phyloP scores from a whole-genome alignment of 2,888 invertebrate species.

The Agapetus fuscipes region DNA sequence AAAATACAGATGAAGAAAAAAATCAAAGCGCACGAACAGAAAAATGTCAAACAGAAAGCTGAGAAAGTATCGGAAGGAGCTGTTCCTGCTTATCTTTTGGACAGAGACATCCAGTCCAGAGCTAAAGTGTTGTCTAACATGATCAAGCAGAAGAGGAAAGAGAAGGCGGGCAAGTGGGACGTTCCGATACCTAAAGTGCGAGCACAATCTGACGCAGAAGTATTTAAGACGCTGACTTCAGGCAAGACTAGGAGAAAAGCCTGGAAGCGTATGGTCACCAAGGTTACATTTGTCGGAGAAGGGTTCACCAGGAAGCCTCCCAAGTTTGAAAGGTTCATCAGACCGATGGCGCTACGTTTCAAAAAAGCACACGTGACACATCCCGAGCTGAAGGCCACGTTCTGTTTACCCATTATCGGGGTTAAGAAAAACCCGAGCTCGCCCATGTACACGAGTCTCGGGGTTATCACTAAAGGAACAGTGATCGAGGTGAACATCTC shows the following conservation, averaged over 20 bases:
- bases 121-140: slow-evolving; percentile 97
- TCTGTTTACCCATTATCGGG: slow-evolving; percentile 93
- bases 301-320: slow-evolving; percentile 98
- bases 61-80: slow-evolving; percentile 85
- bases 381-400: slow-evolving; percentile 97
- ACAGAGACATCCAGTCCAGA: slow-evolving; percentile 87
- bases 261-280: slow-evolving; percentile 99
- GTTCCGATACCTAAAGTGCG: slow-evolving; percentile 98
- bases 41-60: slow-evolving; percentile 76
- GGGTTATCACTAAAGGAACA: slow-evolving; percentile 98
- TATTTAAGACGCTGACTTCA: slow-evolving; percentile 83
- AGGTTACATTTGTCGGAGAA: slow-evolving; percentile 96
- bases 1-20: slow-evolving; percentile 99
- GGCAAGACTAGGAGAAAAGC: slow-evolving; percentile 92
- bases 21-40: slow-evolving; percentile 94
- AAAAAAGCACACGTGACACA: slow-evolving; percentile 99
- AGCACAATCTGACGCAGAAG: slow-evolving; percentile 94
- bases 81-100: slow-evolving; percentile 91
- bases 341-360: slow-evolving; percentile 94
- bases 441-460: slow-evolving; percentile 91
- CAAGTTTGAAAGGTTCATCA: slow-evolving; percentile 95
- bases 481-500: slow-evolving; percentile 97
- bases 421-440: slow-evolving; percentile 99
- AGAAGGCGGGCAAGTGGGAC: slow-evolving; percentile 99
- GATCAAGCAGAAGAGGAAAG: slow-evolving; percentile 99